phyloP scores from a whole-genome alignment of 2,888 invertebrate genomes.

The Monopis laevigella region DNA sequence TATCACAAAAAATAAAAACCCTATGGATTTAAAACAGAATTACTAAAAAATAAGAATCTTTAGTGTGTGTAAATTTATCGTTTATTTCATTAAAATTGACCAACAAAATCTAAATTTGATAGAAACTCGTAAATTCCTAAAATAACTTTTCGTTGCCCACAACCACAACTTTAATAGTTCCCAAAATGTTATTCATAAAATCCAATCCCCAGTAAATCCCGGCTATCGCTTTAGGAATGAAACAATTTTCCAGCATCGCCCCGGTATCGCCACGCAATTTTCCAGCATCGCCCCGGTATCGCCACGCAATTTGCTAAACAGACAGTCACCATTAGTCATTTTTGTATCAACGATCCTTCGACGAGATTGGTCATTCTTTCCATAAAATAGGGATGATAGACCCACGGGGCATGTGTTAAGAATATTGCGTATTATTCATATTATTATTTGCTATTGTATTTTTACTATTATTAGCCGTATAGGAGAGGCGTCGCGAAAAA shows the following conservation, averaged over 20 bases:
- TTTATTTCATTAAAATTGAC: too few species aligned
- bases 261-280: slow-evolving; percentile 53
- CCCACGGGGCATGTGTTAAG: slow-evolving; percentile 31
- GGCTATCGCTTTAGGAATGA: slow-evolving; percentile 55
- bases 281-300: slow-evolving; percentile 53
- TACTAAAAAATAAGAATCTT: too few species aligned
- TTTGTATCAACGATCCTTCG: slow-evolving; percentile 43
- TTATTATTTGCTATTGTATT: too few species aligned
- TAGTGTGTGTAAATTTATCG: too few species aligned
- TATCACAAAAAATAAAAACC: too few species aligned
- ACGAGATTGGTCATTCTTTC: slow-evolving; percentile 52
- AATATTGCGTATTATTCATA: slow-evolving; percentile 6
- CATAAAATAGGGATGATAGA: slow-evolving; percentile 31
- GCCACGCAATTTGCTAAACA: slow-evolving; percentile 58
- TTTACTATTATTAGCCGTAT: too few species aligned
- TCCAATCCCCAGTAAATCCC: slow-evolving; percentile 45
- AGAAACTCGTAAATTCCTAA: too few species aligned
- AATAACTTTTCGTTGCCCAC: too few species aligned
- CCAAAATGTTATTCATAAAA: slow-evolving; percentile 47
- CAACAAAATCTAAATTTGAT: too few species aligned
- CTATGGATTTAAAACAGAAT: too few species aligned
- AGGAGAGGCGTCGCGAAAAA: too few species aligned
- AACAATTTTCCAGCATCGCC: slow-evolving; percentile 61
- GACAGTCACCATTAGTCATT: slow-evolving; percentile 54
- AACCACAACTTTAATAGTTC: neutral